Percentiles rank a stretch among this genome's conserved stretches.
These are phyloP conservation scores for Scyliorhinus canicula DNA, from an alignment of 2,797 vertebrate species.

Conservation along the genomic window DNA sequence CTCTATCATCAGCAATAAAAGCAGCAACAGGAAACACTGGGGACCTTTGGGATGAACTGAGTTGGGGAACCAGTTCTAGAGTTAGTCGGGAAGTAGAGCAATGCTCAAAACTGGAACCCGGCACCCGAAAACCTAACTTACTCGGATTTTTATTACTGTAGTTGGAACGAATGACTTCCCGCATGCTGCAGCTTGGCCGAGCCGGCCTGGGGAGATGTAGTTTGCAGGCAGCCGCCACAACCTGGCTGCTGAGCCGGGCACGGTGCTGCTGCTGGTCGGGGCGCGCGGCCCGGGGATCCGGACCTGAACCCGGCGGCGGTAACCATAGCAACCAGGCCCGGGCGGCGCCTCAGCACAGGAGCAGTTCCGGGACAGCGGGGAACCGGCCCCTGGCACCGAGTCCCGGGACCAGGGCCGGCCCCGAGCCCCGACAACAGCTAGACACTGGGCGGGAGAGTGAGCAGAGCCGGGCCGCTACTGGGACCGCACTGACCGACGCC, in stretches of 20 bases:
- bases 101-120: background rate
- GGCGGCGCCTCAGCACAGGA: background rate
- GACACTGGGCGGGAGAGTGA: background rate
- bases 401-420: background rate
- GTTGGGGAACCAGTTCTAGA: background rate
- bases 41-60: background rate
- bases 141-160: background rate
- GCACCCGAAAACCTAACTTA: too few species aligned
- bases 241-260: background rate
- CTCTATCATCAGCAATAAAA: background rate
- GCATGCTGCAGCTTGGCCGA: background rate
- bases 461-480: background rate
- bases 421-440: background rate
- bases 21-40: background rate
- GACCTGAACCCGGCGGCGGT: constrained; percentile 20
- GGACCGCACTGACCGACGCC: constrained; percentile 50
- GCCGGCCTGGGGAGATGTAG: too few species aligned
- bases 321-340: background rate
- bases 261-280: background rate
- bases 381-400: too few species aligned
- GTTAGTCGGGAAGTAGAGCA: background rate
- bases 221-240: background rate
- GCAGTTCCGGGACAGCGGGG: background rate
- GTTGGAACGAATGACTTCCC: background rate
- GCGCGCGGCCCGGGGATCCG: background rate